Evolutionary conservation across 2,888 invertebrate genomes (phyloP).

Genomic region (Drosophila peninsularis): DNA sequence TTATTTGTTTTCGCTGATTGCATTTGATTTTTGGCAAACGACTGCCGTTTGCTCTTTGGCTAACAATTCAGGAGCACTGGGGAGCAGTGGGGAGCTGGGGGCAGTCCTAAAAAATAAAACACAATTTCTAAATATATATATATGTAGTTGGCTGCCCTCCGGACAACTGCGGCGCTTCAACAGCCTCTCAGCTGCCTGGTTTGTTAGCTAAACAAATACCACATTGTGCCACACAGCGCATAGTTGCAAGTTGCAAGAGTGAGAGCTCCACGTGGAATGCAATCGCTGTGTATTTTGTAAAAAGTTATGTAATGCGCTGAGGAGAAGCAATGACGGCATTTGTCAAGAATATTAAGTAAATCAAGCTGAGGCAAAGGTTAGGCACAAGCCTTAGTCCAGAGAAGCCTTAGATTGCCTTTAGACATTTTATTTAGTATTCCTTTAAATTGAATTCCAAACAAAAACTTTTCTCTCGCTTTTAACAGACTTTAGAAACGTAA

Average conservation of each 20-base stretch:
- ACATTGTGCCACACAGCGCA: conserved; percentile 35
- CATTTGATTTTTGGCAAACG: conserved; percentile 78
- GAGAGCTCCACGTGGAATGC: conserved; percentile 2
- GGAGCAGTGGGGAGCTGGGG: no score
- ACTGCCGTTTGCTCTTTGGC: conserved; percentile 54
- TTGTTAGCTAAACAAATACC: conserved; percentile 72
- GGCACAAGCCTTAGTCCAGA: not conserved
- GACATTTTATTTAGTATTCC: not conserved
- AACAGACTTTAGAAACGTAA: not conserved
- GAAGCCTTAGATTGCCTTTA: not conserved
- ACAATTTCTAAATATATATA: conserved; percentile 20
- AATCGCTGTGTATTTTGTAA: conserved; percentile 7
- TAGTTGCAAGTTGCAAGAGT: conserved; percentile 30
- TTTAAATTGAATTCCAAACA: not conserved
- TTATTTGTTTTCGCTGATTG: conserved; percentile 80
- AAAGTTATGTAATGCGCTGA: conserved; percentile 41
- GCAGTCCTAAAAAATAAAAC: not conserved
- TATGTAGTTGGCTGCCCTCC: conserved; percentile 26
- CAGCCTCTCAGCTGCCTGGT: conserved; percentile 24
- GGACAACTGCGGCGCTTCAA: conserved; percentile 11
- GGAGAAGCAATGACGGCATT: not conserved
- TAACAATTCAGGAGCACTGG: conserved; percentile 33
- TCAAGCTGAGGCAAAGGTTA: not conserved
- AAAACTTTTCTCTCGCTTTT: not conserved
- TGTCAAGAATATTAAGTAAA: conserved; percentile 7